phyloP scores from a whole-genome alignment of 2,113 vertebrate species.

The Litocranius walleri region DNA sequence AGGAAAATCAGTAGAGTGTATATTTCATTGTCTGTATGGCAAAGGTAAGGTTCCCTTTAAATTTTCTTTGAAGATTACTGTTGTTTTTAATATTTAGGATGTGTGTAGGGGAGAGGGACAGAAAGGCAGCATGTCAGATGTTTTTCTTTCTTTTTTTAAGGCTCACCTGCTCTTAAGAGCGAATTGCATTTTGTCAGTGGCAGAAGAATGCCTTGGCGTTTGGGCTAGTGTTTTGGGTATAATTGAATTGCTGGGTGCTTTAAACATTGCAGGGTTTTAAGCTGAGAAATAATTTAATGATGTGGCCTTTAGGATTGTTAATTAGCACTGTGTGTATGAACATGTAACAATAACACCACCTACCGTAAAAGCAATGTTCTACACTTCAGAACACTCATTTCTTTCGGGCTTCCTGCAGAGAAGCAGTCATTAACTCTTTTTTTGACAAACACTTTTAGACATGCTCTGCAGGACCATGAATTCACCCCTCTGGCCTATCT shows the following conservation, averaged over 20 bases:
- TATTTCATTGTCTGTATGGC: neutral
- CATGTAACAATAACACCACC: conserved; percentile 91
- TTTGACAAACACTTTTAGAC: conserved; percentile 67
- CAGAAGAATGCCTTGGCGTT: conserved; percentile 37
- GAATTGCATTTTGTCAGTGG: conserved; percentile 17
- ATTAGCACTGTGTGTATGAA: conserved; percentile 86
- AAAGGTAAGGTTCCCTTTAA: neutral
- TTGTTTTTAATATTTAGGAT: conserved; percentile 45
- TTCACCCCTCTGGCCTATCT: neutral
- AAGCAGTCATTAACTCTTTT: conserved; percentile 77
- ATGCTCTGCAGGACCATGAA: neutral
- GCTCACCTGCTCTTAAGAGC: conserved; percentile 62
- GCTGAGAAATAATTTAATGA: conserved; percentile 82
- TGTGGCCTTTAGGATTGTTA: conserved; percentile 83
- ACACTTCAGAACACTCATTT: conserved; percentile 78
- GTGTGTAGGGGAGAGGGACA: neutral
- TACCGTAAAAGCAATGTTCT: conserved; percentile 87
- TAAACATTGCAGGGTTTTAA: conserved; percentile 82
- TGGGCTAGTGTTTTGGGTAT: conserved; percentile 76
- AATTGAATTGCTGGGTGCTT: conserved; percentile 81
- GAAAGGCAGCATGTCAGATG: neutral
- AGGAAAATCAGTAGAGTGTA: neutral
- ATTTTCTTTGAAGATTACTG: conserved; percentile 40
- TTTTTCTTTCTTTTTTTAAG: conserved; percentile 4
- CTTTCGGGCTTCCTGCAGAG: conserved; percentile 73